Evolutionary conservation across 2,797 vertebrate genomes (phyloP).

Genomic region (Triplophysa bombifrons): DNA sequence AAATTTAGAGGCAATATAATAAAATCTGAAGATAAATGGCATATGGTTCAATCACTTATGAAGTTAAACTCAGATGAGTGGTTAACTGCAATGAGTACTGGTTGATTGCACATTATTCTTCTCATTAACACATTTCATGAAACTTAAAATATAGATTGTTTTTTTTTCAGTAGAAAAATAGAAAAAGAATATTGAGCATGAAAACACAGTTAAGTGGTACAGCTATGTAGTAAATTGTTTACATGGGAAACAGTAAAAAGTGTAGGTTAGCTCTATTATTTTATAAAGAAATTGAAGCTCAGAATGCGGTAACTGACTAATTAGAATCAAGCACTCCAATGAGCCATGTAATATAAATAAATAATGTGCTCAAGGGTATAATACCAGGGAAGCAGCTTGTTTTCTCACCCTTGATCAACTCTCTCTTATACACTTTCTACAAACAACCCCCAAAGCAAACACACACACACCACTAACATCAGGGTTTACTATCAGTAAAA

Average conservation of each 20-base stretch:
- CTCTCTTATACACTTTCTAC: not conserved
- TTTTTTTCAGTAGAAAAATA: not conserved
- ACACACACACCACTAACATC: not conserved
- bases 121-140: not conserved
- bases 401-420: no score
- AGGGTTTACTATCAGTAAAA: slow-evolving; percentile 34
- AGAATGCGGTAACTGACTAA: not conserved
- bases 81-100: not conserved
- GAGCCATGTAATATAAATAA: not conserved
- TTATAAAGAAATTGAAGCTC: no score
- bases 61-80: no score
- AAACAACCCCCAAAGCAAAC: not conserved
- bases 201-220: not conserved
- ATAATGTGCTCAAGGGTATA: no score
- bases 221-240: no score
- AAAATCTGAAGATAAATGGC: no score
- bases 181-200: not conserved
- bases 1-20: not conserved
- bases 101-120: not conserved
- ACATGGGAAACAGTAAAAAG: no score
- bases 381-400: no score
- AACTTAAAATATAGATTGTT: not conserved
- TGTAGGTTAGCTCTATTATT: no score
- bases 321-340: not conserved
- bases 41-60: no score